A percentile compares a stretch with the other conserved stretches of the same genome.
Evolutionary conservation across 2,888 invertebrate species (phyloP).

Genomic region (Fragum sueziense): DNA sequence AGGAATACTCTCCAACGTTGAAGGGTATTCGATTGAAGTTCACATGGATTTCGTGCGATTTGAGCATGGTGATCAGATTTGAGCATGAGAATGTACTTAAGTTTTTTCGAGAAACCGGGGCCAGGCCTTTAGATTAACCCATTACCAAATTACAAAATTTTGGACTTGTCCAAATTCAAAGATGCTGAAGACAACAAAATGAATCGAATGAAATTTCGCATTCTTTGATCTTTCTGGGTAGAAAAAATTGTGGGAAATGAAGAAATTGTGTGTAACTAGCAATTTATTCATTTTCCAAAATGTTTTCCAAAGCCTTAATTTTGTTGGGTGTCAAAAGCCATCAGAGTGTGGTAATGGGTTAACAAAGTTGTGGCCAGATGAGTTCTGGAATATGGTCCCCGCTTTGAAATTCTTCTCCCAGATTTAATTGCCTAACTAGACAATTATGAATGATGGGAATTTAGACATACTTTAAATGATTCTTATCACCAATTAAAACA

Average conservation of each 20-base stretch:
- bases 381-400: too few relatives aligned
- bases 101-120: too few relatives aligned
- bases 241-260: background rate
- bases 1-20: too few relatives aligned
- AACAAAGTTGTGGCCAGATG: too few relatives aligned
- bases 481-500: background rate
- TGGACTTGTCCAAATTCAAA: background rate
- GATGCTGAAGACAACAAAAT: background rate
- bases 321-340: background rate
- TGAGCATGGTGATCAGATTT: too few relatives aligned
- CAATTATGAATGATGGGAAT: background rate
- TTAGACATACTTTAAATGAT: background rate
- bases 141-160: background rate
- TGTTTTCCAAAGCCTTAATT: background rate
- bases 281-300: constrained; percentile 3
- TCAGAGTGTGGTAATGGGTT: too few relatives aligned
- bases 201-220: background rate
- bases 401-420: too few relatives aligned
- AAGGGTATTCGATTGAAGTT: too few relatives aligned
- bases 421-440: background rate
- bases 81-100: too few relatives aligned
- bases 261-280: background rate
- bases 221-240: background rate
- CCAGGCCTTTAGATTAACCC: too few relatives aligned
- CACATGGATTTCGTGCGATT: too few relatives aligned